These are phyloP conservation scores for Allacma fusca DNA, from an alignment of 2,888 invertebrate species.

Conservation along the genomic window DNA sequence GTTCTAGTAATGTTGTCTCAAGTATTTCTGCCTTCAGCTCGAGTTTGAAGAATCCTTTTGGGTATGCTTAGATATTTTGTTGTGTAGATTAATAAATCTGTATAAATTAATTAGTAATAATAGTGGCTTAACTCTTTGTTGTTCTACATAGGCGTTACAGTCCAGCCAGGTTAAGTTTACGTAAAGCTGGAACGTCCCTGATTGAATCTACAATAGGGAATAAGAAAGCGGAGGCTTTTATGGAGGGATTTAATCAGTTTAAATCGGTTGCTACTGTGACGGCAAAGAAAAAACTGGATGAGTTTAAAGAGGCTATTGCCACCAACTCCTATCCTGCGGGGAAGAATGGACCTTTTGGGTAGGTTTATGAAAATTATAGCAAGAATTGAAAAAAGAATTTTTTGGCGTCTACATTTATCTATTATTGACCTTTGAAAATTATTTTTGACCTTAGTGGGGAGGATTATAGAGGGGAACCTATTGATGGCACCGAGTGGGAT, in stretches of 20 bases:
- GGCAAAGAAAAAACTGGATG: slow-evolving; percentile 87
- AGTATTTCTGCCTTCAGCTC: slow-evolving; percentile 78
- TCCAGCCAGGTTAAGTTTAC: slow-evolving; percentile 81
- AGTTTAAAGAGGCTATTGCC: slow-evolving; percentile 89
- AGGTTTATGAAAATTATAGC: slow-evolving; percentile 2
- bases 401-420: too few relatives aligned
- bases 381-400: slow-evolving; percentile 6
- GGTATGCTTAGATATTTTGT: slow-evolving; percentile 68
- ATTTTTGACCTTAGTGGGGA: too few relatives aligned
- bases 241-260: slow-evolving; percentile 85
- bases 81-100: too few relatives aligned
- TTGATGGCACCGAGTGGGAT: slow-evolving; percentile 54
- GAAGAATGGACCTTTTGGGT: slow-evolving; percentile 61
- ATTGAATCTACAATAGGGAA: slow-evolving; percentile 61
- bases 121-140: too few relatives aligned
- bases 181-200: slow-evolving; percentile 70
- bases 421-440: too few relatives aligned
- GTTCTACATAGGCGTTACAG: slow-evolving; percentile 90
- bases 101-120: too few relatives aligned
- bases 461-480: slow-evolving; percentile 37
- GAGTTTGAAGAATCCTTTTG: slow-evolving; percentile 83
- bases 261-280: slow-evolving; percentile 80
- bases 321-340: slow-evolving; percentile 81
- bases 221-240: slow-evolving; percentile 85
- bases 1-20: slow-evolving; percentile 59